Evolutionary conservation across 2,797 vertebrate species (phyloP).

Genomic region (Neoniphon sammara): DNA sequence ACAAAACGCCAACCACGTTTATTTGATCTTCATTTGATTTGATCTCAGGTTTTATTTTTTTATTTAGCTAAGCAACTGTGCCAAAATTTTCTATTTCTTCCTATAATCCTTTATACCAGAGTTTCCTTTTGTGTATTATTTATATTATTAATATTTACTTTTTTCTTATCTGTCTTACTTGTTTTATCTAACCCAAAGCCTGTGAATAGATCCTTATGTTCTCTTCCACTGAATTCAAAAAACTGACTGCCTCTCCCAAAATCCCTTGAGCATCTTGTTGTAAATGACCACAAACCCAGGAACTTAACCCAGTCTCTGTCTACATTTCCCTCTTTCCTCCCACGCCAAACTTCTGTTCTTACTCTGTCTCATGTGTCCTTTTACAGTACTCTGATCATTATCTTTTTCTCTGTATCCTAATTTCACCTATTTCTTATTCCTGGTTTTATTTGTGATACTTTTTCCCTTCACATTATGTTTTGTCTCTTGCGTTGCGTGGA

Average conservation of each 20-base stretch:
- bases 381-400: conserved; percentile 46
- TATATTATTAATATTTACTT: neutral
- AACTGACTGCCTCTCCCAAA: conserved; percentile 46
- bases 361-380: conserved; percentile 64
- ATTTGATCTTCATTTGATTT: neutral
- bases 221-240: conserved; percentile 21
- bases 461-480: conserved; percentile 50
- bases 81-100: neutral
- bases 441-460: conserved; percentile 56
- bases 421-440: conserved; percentile 65
- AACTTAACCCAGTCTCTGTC: conserved; percentile 62
- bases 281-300: conserved; percentile 78
- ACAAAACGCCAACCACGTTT: conserved; percentile 22
- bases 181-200: neutral
- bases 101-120: conserved; percentile 19
- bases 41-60: conserved; percentile 23
- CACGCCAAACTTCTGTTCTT: conserved; percentile 50
- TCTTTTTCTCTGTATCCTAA: conserved; percentile 47
- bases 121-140: conserved; percentile 41
- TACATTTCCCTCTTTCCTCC: conserved; percentile 74
- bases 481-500: conserved; percentile 61
- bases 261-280: conserved; percentile 59
- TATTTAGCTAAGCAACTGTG: conserved; percentile 5
- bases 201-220: conserved; percentile 35
- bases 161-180: conserved; percentile 13